Evolutionary conservation across 2,113 vertebrate genomes (phyloP).

Genomic region (Chionodraco myersi): DNA sequence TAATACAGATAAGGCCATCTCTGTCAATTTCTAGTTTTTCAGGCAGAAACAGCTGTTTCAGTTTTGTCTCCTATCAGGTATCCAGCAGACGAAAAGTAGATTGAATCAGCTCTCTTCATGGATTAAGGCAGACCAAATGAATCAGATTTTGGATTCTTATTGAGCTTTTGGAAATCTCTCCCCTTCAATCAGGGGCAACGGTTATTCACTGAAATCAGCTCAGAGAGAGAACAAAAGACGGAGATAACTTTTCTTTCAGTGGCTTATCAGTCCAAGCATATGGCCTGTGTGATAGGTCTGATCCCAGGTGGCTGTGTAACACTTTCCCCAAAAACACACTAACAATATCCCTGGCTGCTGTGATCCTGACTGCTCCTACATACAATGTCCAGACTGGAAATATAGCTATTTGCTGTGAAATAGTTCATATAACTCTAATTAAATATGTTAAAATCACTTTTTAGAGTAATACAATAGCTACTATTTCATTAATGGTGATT

Average conservation of each 20-base stretch:
- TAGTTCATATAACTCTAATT: neutral
- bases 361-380: neutral
- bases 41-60: constrained; percentile 65
- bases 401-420: neutral
- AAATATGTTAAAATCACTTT: constrained; percentile 1
- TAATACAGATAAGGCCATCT: constrained; percentile 46
- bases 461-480: constrained; percentile 7
- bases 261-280: constrained; percentile 53
- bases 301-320: constrained; percentile 30
- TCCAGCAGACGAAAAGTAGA: constrained; percentile 62
- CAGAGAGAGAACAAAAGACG: constrained; percentile 51
- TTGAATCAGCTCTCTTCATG: constrained; percentile 39
- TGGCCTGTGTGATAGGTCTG: constrained; percentile 46
- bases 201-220: constrained; percentile 40
- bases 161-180: constrained; percentile 22
- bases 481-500: constrained; percentile 34
- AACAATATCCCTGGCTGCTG: neutral
- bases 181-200: constrained; percentile 15
- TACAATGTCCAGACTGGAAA: neutral
- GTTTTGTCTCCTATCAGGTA: constrained; percentile 52
- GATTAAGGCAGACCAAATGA: constrained; percentile 50
- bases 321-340: constrained; percentile 19
- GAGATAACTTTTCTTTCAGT: constrained; percentile 6
- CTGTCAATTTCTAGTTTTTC: constrained; percentile 28
- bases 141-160: constrained; percentile 35